phyloP scores from a whole-genome alignment of 2,888 invertebrate species.

The Hydriomena furcata region DNA sequence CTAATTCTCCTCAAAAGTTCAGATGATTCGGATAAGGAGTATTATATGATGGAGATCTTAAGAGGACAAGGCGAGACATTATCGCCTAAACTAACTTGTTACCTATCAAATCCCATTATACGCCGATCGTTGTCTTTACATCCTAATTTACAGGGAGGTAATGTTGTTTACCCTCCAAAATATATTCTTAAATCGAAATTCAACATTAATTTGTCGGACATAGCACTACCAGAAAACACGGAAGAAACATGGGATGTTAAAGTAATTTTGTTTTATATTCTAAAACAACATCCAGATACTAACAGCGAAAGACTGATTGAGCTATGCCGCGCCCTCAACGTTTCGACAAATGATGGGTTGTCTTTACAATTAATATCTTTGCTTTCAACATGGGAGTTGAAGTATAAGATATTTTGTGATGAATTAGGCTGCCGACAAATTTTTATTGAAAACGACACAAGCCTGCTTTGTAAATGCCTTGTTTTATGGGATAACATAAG shows the following conservation, averaged over 20 bases:
- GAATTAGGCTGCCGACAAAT: constrained; percentile 60
- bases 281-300: constrained; percentile 64
- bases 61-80: constrained; percentile 64
- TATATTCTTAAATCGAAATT: constrained; percentile 70
- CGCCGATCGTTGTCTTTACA: constrained; percentile 59
- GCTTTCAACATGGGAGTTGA: constrained; percentile 69
- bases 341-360: constrained; percentile 67
- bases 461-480: constrained; percentile 57
- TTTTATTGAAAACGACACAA: constrained; percentile 56
- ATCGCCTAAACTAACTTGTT: constrained; percentile 53
- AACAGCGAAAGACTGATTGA: constrained; percentile 59
- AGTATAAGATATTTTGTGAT: constrained; percentile 61
- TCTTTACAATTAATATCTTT: constrained; percentile 70
- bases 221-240: constrained; percentile 67
- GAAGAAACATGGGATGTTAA: constrained; percentile 79
- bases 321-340: constrained; percentile 65
- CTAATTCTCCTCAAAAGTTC: constrained; percentile 53
- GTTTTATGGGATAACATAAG: constrained; percentile 71
- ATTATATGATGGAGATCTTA: constrained; percentile 58
- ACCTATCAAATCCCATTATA: constrained; percentile 56
- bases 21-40: constrained; percentile 47
- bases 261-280: constrained; percentile 70
- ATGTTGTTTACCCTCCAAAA: constrained; percentile 64
- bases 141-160: constrained; percentile 52
- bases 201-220: constrained; percentile 69